Evolutionary conservation across 2,797 vertebrate species (phyloP), one percentile per base, ranked within the genome.

Genomic region (Pseudochromis fuscus): DNA sequence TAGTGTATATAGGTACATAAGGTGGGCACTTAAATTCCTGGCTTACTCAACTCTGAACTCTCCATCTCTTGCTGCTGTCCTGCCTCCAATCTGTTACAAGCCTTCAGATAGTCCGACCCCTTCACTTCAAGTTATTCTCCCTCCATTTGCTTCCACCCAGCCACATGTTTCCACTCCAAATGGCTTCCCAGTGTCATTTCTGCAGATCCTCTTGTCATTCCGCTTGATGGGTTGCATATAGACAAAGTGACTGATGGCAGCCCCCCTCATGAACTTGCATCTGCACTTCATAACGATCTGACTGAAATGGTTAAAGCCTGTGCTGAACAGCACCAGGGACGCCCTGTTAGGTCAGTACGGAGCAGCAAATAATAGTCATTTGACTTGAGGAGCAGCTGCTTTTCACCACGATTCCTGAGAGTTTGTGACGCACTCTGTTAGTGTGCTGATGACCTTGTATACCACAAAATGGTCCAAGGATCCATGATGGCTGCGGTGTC

Each of bases 41-140:
- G 23, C 35, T 59, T 30, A 18, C n/a, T 53, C 45, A 12, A 45
- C 24, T 55, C 37, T 11, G 31, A 55, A 48, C 16, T 23, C 49
- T 9, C 28, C 28, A 33, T 46, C 50, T 55, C 59, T 18, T 55
- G 30, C 21, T 77, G 75, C 51, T 33, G 24, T 64, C 60, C 51
- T 37, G 31, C 38, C 37, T 59, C 16, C 46, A 57, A 30, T 46
- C 70, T 70, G 33, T 59, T 23, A 61, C 63, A 55, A 73, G 75
- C 64, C 28, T 75, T 74, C 71, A 55, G 59, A 52, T 64, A 53
- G 58, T 50, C 75, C 25, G n/a, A 55, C 37, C 73, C 64, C 67
- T 86, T 84, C 67, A 70, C 15, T 56, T 85, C 56, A 61, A 75
- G 77, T 83, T 84, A 85, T 74, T 82, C 50, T 77, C 31, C 51